These are phyloP conservation scores for Danaus melanippus DNA, from an alignment of 1,140 invertebrate species.

Conservation along the genomic window DNA sequence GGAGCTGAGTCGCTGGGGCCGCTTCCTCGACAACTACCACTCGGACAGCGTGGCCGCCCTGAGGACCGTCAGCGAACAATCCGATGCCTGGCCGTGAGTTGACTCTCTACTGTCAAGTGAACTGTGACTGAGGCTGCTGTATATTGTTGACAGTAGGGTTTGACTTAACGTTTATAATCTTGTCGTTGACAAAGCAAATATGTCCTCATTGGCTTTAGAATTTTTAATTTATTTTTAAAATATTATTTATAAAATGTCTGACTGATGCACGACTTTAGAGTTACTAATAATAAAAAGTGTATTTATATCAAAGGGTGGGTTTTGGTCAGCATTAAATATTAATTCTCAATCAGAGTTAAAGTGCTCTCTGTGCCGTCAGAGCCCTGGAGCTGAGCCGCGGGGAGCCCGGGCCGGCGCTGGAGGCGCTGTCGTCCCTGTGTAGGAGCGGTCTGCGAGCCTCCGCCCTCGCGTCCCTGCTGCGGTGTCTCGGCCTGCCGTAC, in stretches of 20 bases:
- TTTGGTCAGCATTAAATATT: background rate
- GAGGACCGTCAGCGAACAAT: constrained; percentile 21
- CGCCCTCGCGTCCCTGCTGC: constrained; percentile 35
- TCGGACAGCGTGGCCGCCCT: constrained; percentile 32
- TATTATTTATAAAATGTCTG: no score
- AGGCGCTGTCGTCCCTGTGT: constrained; percentile 16
- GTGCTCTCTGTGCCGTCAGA: constrained; percentile 18
- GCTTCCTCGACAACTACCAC: constrained; percentile 61
- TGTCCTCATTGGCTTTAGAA: no score
- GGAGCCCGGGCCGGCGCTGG: constrained; percentile 11
- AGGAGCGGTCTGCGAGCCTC: constrained; percentile 16
- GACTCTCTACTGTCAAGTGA: no score
- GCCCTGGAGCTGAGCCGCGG: constrained; percentile 47
- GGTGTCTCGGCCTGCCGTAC: constrained; percentile 36
- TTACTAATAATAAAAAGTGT: no score
- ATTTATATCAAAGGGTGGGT: no score
- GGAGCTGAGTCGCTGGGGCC: constrained; percentile 52
- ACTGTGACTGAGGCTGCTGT: no score
- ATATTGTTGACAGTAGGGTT: no score
- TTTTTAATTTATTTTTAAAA: no score
- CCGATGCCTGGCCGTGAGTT: constrained; percentile 44
- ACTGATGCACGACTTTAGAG: no score
- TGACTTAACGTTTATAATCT: no score
- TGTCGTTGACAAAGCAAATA: no score
- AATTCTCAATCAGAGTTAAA: no score